Percentiles rank a stretch among this genome's conserved stretches.
Conservation (phyloP, 2,888 invertebrate genomes). For the Axea sp. region DNA sequence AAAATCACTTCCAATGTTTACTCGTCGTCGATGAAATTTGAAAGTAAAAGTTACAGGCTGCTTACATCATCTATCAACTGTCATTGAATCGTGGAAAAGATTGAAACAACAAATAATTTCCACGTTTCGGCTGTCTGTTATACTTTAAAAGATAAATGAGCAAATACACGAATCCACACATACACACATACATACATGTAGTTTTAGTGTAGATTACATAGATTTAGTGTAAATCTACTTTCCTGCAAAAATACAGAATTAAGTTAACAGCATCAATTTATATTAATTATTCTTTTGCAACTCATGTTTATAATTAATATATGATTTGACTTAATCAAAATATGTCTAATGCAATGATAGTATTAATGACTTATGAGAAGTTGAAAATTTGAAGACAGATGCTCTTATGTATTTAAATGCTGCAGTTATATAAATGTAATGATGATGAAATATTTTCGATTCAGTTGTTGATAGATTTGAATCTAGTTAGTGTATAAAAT, state of each 20-base stretch:
- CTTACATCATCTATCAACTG: constrained; percentile 2
- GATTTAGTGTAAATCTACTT: constrained; percentile 25
- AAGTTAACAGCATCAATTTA: not conserved
- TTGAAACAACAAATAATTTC: constrained; percentile 9
- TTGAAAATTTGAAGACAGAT: constrained; percentile 1
- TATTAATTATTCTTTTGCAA: too few relatives aligned
- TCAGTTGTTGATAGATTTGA: constrained; percentile 10
- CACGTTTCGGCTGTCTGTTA: constrained; percentile 10
- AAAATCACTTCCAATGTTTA: constrained; percentile 55
- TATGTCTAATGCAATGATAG: constrained; percentile 8
- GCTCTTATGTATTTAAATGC: not conserved
- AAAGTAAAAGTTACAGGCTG: constrained; percentile 1
- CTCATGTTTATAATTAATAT: too few relatives aligned
- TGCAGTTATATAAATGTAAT: constrained; percentile 3
- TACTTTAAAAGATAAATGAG: not conserved
- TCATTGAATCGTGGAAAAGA: not conserved
- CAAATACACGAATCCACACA: constrained; percentile 3
- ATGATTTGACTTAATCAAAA: too few relatives aligned
- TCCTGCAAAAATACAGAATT: not conserved
- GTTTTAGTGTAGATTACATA: constrained; percentile 22
- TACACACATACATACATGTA: constrained; percentile 3
- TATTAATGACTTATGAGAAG: constrained; percentile 2
- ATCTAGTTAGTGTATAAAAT: constrained; percentile 25
- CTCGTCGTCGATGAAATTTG: constrained; percentile 32
- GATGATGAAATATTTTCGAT: not conserved